A percentile compares a stretch with the other conserved stretches of the same genome.
Conservation (phyloP, 2,888 invertebrate genomes). For the Rambutsinella grinnellia region DNA sequence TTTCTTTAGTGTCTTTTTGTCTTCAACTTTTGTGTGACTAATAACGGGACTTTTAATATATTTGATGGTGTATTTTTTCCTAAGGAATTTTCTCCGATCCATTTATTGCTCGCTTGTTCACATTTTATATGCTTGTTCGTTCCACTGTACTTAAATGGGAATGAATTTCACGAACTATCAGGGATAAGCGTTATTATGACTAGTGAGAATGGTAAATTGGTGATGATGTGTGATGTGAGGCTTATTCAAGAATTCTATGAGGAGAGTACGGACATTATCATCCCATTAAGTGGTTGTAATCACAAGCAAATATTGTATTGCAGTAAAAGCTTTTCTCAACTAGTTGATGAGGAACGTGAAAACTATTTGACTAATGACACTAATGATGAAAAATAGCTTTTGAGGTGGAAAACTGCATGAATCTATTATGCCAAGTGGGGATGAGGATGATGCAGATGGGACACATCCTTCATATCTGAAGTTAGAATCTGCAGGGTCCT, state of each 20-base stretch:
- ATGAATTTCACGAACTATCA: background rate
- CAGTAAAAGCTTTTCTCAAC: too few relatives aligned
- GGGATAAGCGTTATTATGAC: too few relatives aligned
- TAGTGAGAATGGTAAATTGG: background rate
- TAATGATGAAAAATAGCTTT: background rate
- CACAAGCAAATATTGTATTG: background rate
- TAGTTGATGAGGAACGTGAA: background rate
- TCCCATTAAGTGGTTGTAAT: background rate
- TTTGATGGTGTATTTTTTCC: background rate
- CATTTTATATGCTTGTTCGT: background rate
- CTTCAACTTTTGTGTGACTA: background rate
- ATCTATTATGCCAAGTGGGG: background rate
- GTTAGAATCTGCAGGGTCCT: background rate
- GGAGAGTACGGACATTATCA: background rate
- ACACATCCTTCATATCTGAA: background rate
- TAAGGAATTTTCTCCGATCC: background rate
- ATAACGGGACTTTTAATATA: background rate
- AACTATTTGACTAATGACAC: background rate
- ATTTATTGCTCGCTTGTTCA: background rate
- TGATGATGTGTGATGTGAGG: background rate
- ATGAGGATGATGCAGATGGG: background rate
- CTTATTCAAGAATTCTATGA: background rate
- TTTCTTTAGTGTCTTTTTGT: background rate
- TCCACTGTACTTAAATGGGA: background rate
- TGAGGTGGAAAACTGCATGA: background rate